Evolutionary conservation across 64 coral and sea anemone species (phyloP), one percentile per base, ranked within the genome.

Genomic region (Montipora cactus): DNA sequence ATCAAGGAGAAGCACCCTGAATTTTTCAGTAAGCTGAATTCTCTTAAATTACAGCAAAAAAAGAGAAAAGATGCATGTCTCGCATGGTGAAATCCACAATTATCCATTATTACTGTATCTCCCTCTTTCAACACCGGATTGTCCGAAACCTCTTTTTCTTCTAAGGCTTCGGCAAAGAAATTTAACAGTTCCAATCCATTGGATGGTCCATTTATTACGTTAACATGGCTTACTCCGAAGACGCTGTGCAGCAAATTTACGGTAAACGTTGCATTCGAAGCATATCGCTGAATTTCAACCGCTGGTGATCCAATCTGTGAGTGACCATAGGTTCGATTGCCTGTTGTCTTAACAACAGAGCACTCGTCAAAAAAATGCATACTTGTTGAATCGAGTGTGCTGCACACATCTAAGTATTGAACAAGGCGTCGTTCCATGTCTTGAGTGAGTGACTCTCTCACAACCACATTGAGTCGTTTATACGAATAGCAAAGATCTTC

Each of bases 221-320:
- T 84, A 5, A 89, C 46, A 15, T 94, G 79, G 51, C 13, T 59
- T n/a, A 94, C 19, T 82, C 87, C 87, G 70, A 49, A 52, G 13
- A 84, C 18, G 18, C 51, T 89, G 53, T 89, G 86, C 8, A 94
- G 19, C 19, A 94, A 51, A 47, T 78, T 77, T 50, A 88, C 19
- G 1, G 79, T 89, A 16, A 14, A 84, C 20, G 45, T 89, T 16
- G 87, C 79, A 20, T 93, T 88, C 45, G 88, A 96, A 2, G 91
- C 77, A n/a, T 94, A 97, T 16, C 88, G 20, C 75, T 97, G 95
- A 2, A 94, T 22, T 84, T 97, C 59, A 87, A 81, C 49, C 3
- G 91, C 81, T n/a, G 75, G 75, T 57, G 45, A 18, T 55, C 91
- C 81, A 21, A 92, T 37, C 44, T 64, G 13, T n/a, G 78, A 44